These are phyloP conservation scores for Drepana arcuata DNA, from an alignment of 1,140 invertebrate species.

Conservation along the genomic window DNA sequence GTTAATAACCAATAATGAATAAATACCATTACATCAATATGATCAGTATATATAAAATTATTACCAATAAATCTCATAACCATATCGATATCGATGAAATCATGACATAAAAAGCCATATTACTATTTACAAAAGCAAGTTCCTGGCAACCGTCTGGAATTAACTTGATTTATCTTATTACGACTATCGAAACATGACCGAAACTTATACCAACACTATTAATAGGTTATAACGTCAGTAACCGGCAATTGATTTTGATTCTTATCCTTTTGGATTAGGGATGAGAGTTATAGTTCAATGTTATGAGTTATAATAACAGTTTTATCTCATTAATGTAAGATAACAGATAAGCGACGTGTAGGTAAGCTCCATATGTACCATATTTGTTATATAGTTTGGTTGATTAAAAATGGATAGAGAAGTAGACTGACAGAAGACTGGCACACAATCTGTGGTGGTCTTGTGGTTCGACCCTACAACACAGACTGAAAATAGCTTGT, in stretches of 20 bases:
- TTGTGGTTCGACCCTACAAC: too few species aligned
- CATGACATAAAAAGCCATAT: conserved; percentile 23
- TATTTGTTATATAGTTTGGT: too few species aligned
- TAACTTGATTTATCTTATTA: conserved; percentile 48
- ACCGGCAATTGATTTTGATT: conserved; percentile 7
- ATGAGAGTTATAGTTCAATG: not conserved
- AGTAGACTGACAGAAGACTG: too few species aligned
- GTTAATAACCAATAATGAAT: too few species aligned
- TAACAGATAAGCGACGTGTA: conserved; percentile 39
- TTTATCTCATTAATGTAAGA: conserved; percentile 52
- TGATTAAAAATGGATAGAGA: conserved; percentile 3
- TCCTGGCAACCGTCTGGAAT: conserved; percentile 15
- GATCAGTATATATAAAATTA: too few species aligned
- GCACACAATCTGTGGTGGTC: too few species aligned
- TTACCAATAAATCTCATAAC: too few species aligned
- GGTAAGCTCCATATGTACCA: too few species aligned
- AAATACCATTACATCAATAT: too few species aligned
- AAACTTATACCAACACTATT: conserved; percentile 17
- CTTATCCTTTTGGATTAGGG: conserved; percentile 6
- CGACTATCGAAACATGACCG: conserved; percentile 34
- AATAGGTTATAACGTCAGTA: conserved; percentile 9
- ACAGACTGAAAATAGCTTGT: too few species aligned
- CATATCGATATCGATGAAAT: conserved; percentile 24
- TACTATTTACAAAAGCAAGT: conserved; percentile 29
- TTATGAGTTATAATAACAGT: conserved; percentile 11